Evolutionary conservation across 1,140 invertebrate genomes (phyloP).

Genomic region (Bradysia coprophila): DNA sequence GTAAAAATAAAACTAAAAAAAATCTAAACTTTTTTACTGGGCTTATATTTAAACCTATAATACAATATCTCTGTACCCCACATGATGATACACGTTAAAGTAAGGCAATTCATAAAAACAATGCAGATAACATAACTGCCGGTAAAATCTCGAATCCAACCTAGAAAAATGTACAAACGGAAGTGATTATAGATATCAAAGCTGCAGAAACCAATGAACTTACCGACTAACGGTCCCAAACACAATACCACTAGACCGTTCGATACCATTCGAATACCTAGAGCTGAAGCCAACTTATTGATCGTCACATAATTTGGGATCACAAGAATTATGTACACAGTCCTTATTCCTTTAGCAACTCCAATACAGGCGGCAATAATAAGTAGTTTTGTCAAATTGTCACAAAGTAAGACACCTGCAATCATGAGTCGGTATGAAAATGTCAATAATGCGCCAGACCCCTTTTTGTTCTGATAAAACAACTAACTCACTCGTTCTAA

Average conservation of each 20-base stretch:
- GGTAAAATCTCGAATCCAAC: not conserved
- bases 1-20: no score
- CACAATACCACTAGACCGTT: constrained; percentile 33
- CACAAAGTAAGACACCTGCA: not conserved
- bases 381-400: not conserved
- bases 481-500: not conserved
- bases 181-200: not conserved
- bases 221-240: constrained; percentile 36
- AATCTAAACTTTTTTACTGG: no score
- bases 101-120: not conserved
- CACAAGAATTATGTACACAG: constrained; percentile 43
- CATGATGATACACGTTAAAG: not conserved
- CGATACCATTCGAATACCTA: constrained; percentile 36
- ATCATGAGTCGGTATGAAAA: no score
- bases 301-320: constrained; percentile 43
- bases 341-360: constrained; percentile 38
- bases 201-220: constrained; percentile 7
- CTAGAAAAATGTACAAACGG: not conserved
- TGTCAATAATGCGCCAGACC: no score
- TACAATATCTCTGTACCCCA: not conserved
- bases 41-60: no score
- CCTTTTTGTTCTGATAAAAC: no score
- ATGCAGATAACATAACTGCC: not conserved
- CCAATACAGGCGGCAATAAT: constrained; percentile 27
- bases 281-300: constrained; percentile 36